phyloP scores from a whole-genome alignment of 1,140 invertebrate species.

The Adelges cooleyi region DNA sequence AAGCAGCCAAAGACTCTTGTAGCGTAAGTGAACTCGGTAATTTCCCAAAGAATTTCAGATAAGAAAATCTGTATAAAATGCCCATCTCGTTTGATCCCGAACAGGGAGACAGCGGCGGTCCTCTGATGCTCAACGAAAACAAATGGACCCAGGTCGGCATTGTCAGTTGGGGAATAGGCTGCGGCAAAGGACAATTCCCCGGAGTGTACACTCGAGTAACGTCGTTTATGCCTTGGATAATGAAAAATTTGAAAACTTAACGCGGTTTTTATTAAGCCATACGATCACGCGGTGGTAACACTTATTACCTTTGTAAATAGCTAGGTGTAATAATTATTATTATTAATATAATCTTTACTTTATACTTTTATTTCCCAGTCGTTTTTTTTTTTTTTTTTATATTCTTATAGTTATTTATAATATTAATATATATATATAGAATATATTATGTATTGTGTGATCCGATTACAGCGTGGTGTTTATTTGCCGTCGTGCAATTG shows the following conservation, averaged over 20 bases:
- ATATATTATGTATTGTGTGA: no score
- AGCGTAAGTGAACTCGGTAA: conserved; percentile 58
- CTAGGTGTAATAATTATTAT: conserved; percentile 1
- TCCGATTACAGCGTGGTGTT: no score
- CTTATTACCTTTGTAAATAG: not conserved
- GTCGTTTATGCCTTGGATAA: conserved; percentile 66
- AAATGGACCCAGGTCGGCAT: conserved; percentile 76
- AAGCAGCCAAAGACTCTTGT: conserved; percentile 71
- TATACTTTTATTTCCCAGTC: no score
- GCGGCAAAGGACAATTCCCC: conserved; percentile 79
- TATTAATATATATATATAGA: conserved; percentile 2
- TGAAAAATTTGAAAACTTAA: conserved; percentile 50
- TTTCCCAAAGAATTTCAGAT: no score
- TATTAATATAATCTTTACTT: no score
- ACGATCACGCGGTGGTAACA: no score
- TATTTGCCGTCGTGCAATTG: no score
- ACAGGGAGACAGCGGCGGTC: conserved; percentile 85
- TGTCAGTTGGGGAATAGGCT: conserved; percentile 87
- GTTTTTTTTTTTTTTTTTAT: not conserved
- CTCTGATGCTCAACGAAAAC: conserved; percentile 68
- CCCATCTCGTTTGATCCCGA: no score
- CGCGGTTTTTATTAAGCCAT: no score
- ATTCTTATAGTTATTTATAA: not conserved
- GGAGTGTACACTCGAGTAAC: conserved; percentile 74
- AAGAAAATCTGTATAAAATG: no score